Evolutionary conservation across 1,140 invertebrate species (phyloP).

Genomic region (Himalopsyche phryganea): DNA sequence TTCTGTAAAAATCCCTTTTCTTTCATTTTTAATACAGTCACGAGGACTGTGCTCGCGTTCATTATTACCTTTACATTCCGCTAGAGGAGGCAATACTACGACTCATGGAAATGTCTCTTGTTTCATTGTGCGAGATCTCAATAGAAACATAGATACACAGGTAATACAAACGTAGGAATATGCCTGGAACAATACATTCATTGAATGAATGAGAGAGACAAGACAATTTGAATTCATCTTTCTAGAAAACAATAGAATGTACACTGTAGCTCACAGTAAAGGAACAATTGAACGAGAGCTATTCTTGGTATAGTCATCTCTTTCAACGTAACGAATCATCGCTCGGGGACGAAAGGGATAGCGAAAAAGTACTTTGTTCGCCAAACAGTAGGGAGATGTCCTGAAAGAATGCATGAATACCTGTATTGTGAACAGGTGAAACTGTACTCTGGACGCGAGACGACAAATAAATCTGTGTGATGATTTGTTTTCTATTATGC

Average conservation of each 20-base stretch:
- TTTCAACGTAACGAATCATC: constrained; percentile 33
- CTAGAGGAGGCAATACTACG: constrained; percentile 19
- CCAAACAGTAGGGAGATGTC: constrained; percentile 22
- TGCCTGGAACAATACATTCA: constrained; percentile 39
- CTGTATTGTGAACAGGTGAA: constrained; percentile 41
- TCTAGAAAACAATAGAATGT: constrained; percentile 49
- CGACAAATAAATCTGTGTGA: too few relatives aligned
- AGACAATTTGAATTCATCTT: constrained; percentile 55
- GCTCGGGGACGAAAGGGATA: constrained; percentile 37
- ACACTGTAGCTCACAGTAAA: constrained; percentile 54
- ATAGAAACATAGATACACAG: constrained; percentile 50
- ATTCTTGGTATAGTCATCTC: constrained; percentile 36
- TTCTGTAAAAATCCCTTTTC: constrained; percentile 1
- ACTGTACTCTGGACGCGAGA: constrained; percentile 3
- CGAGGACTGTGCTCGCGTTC: constrained; percentile 9
- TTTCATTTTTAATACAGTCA: neutral
- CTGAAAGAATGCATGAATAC: constrained; percentile 34
- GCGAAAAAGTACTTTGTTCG: constrained; percentile 40
- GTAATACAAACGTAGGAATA: constrained; percentile 30
- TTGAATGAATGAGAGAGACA: constrained; percentile 44
- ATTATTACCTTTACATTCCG: constrained; percentile 26
- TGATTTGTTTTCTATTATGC: too few relatives aligned
- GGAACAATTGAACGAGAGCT: constrained; percentile 51
- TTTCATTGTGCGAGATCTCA: constrained; percentile 43
- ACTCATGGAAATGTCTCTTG: constrained; percentile 41